Base-by-base conservation (phyloP, 2,888 invertebrate genomes). In the Ametastegia equiseti region DNA sequence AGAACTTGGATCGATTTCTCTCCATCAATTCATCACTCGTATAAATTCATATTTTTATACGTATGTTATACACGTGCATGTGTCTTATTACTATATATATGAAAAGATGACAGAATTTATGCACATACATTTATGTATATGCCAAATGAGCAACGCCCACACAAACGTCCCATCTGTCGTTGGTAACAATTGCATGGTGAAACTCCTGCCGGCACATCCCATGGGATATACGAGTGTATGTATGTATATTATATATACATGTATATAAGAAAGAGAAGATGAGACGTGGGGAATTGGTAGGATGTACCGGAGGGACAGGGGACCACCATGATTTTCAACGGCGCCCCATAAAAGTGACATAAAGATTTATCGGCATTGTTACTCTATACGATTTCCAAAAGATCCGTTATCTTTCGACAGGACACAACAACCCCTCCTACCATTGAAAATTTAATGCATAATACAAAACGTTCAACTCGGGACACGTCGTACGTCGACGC, bases 71-170 rank as follows among this genome's bases (percentile, higher is more conserved):
- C 63, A 15, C n/a, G 4, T 13, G 30, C 4, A 50, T 19, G 27
- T n/a, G n/a, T n/a, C n/a, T n/a, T n/a, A n/a, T n/a, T n/a, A n/a
- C 11, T 50, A 50, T 65, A 33, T 67, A 39, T 11, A 67, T 67
- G 11, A 23, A 30, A 60, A 23, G 60, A 30, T 60, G 60, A 60
- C 60, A 13, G 30, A 60, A 60, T 60, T 60, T 60, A 42, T 42
- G 42, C 60, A 30, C 30, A 67, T 67, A 23, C 39, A 42, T 60
- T 60, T 60, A 60, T 78, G 42, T 50, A 78, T 42, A 39, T 82
- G 84, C 85, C 82, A 90, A 91, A 90, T 88, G 90, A 90, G 88
- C 90, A 89, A 89, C 90, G 89, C 89, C 89, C 88, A 86, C 87
- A 85, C 85, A 73, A 78, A 60, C 80, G 84, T 82, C 86, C 89